phyloP scores from a whole-genome alignment of 1,140 invertebrate species.

The Pteromalus puparum region DNA sequence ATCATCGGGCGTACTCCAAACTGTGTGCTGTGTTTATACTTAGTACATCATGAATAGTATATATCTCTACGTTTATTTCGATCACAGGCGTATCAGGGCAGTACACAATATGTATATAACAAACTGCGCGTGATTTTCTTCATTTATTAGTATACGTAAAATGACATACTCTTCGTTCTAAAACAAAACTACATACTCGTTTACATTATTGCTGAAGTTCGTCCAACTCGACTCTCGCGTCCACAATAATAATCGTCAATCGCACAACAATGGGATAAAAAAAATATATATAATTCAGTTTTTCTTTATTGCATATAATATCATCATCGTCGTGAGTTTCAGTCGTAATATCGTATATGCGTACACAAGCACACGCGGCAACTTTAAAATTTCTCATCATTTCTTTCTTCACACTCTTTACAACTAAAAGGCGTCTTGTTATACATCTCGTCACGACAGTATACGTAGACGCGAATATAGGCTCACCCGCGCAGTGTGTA shows the following conservation, averaged over 20 bases:
- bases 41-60: not conserved
- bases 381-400: too few relatives aligned
- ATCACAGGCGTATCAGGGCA: conserved; percentile 27
- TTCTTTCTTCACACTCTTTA: too few relatives aligned
- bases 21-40: not conserved
- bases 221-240: too few relatives aligned
- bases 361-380: too few relatives aligned
- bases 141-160: not conserved
- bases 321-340: not conserved
- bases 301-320: not conserved
- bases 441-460: too few relatives aligned
- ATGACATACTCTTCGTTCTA: not conserved
- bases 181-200: not conserved
- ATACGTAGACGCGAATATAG: too few relatives aligned
- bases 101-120: not conserved
- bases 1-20: not conserved
- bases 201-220: not conserved
- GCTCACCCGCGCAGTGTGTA: too few relatives aligned
- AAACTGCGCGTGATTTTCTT: not conserved
- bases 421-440: too few relatives aligned
- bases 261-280: not conserved
- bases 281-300: not conserved
- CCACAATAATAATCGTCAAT: not conserved
- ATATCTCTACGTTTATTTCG: conserved; percentile 24
- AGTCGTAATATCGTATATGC: not conserved